A percentile compares a stretch with the other conserved stretches of the same genome.
phyloP scores from a whole-genome alignment of 2,888 invertebrate species.

The Metellina segmentata region DNA sequence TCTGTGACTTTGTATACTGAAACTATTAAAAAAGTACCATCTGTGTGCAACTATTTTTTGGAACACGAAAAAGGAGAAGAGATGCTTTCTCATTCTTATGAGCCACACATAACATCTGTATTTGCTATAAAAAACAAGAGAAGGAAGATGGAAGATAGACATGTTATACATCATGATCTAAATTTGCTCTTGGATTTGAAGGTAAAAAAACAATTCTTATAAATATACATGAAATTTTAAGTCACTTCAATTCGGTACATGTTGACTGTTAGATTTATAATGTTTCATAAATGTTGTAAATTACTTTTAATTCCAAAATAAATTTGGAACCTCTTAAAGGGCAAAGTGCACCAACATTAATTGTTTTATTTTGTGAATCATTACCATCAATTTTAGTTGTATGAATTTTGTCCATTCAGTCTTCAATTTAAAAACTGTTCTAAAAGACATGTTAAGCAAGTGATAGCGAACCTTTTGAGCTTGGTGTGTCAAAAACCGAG shows the following conservation, averaged over 20 bases:
- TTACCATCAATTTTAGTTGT: no score
- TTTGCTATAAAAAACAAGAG: conserved; percentile 90
- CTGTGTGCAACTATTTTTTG: conserved; percentile 48
- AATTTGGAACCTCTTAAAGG: no score
- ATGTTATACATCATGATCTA: conserved; percentile 90
- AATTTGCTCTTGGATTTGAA: conserved; percentile 90
- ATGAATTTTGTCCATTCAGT: no score
- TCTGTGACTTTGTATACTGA: conserved; percentile 58
- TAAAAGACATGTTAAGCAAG: no score
- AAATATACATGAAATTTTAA: not conserved
- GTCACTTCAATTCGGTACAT: not conserved
- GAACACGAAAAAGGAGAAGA: conserved; percentile 24
- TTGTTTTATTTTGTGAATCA: no score
- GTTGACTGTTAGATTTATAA: not conserved
- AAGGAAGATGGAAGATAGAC: conserved; percentile 95
- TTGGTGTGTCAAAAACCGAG: no score
- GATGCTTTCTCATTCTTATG: conserved; percentile 78
- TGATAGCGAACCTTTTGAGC: no score
- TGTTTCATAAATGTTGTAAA: no score
- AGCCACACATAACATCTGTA: conserved; percentile 84
- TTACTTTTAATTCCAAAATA: no score
- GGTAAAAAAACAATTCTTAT: conserved; percentile 83
- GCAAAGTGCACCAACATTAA: no score
- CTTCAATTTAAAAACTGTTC: no score
- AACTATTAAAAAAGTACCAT: conserved; percentile 43